Evolutionary conservation across 2,113 vertebrate genomes (phyloP).

Genomic region (Sterrhoptilus dennistouni): DNA sequence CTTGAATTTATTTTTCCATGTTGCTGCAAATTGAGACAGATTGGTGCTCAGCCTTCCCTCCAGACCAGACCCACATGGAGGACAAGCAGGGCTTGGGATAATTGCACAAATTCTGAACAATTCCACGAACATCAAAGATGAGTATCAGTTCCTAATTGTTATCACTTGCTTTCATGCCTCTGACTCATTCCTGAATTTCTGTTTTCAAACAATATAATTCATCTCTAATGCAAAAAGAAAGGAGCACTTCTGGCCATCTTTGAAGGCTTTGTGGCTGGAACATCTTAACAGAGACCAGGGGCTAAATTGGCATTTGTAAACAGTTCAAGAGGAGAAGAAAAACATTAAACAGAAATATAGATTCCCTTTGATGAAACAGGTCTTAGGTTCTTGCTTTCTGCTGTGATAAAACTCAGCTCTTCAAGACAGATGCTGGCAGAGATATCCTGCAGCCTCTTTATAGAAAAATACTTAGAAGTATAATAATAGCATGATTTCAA

Average conservation of each 20-base stretch:
- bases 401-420: not conserved
- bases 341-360: not conserved
- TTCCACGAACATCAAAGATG: not conserved
- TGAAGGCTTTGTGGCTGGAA: not conserved
- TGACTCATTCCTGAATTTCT: not conserved
- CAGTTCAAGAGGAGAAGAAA: not conserved
- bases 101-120: not conserved
- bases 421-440: not conserved
- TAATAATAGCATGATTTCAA: constrained; percentile 11
- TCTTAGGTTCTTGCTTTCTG: not conserved
- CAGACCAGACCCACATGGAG: accelerated
- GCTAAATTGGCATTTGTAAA: constrained; percentile 8
- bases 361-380: not conserved
- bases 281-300: not conserved
- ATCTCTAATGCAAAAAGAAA: not conserved
- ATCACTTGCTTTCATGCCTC: not conserved
- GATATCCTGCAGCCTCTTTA: not conserved
- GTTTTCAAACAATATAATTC: not conserved
- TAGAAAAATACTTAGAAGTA: not conserved
- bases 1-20: not conserved
- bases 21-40: not conserved
- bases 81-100: not conserved
- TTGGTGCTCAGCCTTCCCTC: not conserved
- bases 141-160: not conserved
- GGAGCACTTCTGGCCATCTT: not conserved